A percentile compares a stretch with the other conserved stretches of the same genome.
Evolutionary conservation across 64 coral and sea anemone genomes (phyloP).

Genomic region (Porites lutea): DNA sequence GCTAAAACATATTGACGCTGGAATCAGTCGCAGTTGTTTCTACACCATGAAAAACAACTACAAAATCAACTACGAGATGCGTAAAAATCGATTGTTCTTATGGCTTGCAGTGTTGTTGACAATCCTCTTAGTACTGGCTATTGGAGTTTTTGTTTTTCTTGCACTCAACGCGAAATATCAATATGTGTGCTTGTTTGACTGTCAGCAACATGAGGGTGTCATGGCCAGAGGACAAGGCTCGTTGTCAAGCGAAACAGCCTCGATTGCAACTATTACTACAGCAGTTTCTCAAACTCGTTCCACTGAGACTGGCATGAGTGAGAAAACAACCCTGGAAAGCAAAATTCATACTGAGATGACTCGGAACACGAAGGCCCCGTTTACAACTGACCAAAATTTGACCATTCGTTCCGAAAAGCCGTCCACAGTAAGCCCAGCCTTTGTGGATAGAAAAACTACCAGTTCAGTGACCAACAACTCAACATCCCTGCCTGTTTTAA

Average conservation of each 20-base stretch:
- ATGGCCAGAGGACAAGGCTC: neutral
- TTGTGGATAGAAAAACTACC: neutral
- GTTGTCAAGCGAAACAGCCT: neutral
- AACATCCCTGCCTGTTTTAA: neutral
- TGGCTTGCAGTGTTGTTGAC: neutral
- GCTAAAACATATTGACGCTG: neutral
- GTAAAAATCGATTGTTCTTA: constrained; percentile 14
- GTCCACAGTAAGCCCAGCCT: neutral
- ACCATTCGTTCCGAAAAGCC: neutral
- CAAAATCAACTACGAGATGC: neutral
- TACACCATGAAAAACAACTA: neutral
- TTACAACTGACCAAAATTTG: neutral
- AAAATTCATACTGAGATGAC: neutral
- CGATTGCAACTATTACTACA: neutral
- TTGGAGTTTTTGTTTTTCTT: constrained; percentile 39
- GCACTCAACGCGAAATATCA: constrained; percentile 37
- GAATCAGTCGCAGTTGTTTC: neutral
- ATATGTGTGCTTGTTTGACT: constrained; percentile 19
- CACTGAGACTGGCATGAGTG: neutral
- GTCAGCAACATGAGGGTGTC: neutral
- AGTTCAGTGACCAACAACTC: neutral
- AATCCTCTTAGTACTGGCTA: constrained; percentile 3
- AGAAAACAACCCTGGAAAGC: neutral
- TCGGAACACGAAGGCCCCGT: neutral
- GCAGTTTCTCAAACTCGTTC: neutral